Evolutionary conservation across 2,797 vertebrate species (phyloP), one percentile per base, ranked within the genome.

Genomic region (Odontamblyopus rebecca): DNA sequence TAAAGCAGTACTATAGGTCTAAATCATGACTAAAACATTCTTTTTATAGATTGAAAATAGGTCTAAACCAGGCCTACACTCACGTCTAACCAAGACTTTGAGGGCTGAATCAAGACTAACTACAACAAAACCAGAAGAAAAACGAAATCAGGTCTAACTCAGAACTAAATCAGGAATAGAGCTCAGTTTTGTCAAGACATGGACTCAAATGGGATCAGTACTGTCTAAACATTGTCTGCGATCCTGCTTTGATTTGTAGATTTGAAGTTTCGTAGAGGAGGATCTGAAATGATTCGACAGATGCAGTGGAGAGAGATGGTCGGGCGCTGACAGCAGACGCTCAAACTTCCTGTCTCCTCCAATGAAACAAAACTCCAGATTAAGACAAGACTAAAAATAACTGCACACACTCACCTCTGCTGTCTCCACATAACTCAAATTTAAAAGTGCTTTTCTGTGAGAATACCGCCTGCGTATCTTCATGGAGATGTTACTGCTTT

Each of bases 321-420:
- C 30, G 74, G 59, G 67, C 3, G 7, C 61, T 74, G 77, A 87
- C 73, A 76, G 73, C 79, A 79, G 81, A 67, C 72, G 74, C 77
- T 80, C 61, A 85, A 72, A 86, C 80, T 85, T 76, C 53, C 72
- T 79, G 78, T n/a, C 27, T 50, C 66, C 77, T 80, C 56, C 63
- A 62, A 79, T 75, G 65, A 82, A 77, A 81, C 77, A 84, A 76
- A 78, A 61, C 82, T 75, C 8, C 61, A 80, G 69, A 56, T 23
- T 70, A 71, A 59, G 53, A 23, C 71, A 71, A 78, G 73, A 53
- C 79, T 84, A 89, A 86, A 89, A 88, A 88, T 86, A 88, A 67
- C 68, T 4, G 32, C 73, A 74, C 72, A 70, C 67, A 12, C 32
- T 72, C 65, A 67, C 73, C 30, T 67, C 61, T 53, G 29, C 71